Conservation (phyloP, 2,888 invertebrate genomes). For the Biston betularia region DNA sequence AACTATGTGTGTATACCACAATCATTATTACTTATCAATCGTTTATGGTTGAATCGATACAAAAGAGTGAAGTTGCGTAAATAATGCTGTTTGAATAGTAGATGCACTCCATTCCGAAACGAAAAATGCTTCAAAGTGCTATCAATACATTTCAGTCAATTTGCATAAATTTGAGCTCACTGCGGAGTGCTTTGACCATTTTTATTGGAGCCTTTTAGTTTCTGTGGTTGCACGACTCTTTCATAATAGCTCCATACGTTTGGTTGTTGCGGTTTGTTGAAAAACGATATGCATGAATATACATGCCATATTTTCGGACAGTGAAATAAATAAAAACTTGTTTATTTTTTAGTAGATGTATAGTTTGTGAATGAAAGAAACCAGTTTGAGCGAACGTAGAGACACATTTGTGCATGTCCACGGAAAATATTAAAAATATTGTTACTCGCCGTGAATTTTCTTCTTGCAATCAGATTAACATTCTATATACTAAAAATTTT, state of each 20-base stretch:
- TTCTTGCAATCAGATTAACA: too few relatives aligned
- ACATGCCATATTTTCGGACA: neutral
- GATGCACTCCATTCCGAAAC: slow-evolving; percentile 58
- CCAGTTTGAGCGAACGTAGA: too few relatives aligned
- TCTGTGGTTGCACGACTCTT: slow-evolving; percentile 59
- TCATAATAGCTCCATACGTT: slow-evolving; percentile 44
- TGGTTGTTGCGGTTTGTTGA: slow-evolving; percentile 40
- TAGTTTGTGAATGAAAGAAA: neutral
- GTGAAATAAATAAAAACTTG: slow-evolving; percentile 3
- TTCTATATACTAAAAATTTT: too few relatives aligned
- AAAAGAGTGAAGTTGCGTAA: slow-evolving; percentile 13
- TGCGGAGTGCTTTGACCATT: slow-evolving; percentile 68
- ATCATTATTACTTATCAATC: too few relatives aligned
- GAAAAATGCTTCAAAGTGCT: slow-evolving; percentile 73
- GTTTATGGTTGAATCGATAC: neutral
- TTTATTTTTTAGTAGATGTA: neutral
- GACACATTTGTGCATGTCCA: too few relatives aligned
- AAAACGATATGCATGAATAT: slow-evolving; percentile 11
- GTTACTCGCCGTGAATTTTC: too few relatives aligned
- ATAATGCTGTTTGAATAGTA: slow-evolving; percentile 27
- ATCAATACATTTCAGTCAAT: slow-evolving; percentile 76
- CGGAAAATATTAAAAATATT: too few relatives aligned
- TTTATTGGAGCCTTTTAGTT: slow-evolving; percentile 72
- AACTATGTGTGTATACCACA: too few relatives aligned
- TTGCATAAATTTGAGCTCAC: slow-evolving; percentile 72